Base-by-base conservation (phyloP, 2,888 invertebrate genomes). In the Drosophila nigricruria region DNA sequence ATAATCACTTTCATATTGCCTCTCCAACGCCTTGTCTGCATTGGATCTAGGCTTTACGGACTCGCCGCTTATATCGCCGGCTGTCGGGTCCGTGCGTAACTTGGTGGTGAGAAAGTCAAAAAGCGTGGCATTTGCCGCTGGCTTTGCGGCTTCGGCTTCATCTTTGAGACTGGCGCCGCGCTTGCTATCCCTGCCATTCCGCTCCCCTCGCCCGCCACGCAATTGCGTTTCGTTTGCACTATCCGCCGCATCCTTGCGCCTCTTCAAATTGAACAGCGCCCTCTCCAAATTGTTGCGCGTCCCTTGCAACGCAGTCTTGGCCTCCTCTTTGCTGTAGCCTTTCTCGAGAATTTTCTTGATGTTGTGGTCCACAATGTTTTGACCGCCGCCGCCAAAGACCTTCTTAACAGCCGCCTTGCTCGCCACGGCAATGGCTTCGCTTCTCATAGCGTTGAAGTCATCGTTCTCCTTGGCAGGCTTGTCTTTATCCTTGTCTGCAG, bases 351-450 rank as follows among this genome's bases (percentile, higher is more conserved):
- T 96, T 88, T 95, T 96, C 85, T 96, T 96, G 36, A 96, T 95
- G 92, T 96, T 96, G 76, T 96, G 95, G 93, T 96, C 96, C 50
- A 96, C 90, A 70, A 96, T 93, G 88, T 95, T 94, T 83, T 95
- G 95, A 53, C 94, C 94, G 0, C 95, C 95, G 30, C 95, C 95
- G 23, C 95, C 95, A 91, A 95, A 95, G 1, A 93, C 94, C 92
- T 95, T 95, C 81, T 94, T 95, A 16, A 94, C 94, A 34, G 94
- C 94, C 32, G 94, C 93, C 84, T 96, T 96, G 50, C 96, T 95
- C 38, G 97, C 97, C 91, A 97, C 97, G 16, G 97, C 97, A 85
- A 98, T 98, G 0, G 97, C 97, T 75, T 97, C 97, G 91, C 96
- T 96, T 68, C 98, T 94, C 92, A 97, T 97, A n/a, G 96, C 95